Conservation (phyloP, 2,888 invertebrate genomes). For the Mycalesis mineus region DNA sequence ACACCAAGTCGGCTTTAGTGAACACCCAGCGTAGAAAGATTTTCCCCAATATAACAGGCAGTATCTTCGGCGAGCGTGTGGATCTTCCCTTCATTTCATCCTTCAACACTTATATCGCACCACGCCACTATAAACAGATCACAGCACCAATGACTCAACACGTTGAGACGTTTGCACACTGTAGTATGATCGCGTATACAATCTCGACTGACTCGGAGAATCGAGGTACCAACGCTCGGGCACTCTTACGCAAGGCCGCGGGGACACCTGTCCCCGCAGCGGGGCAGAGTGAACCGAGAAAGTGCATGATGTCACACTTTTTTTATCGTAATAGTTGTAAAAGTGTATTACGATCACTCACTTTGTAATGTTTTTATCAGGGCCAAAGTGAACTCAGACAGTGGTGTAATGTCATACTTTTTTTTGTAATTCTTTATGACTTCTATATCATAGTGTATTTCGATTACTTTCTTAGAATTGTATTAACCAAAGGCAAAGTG, state of each 20-base stretch:
- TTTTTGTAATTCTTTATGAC: too few relatives aligned
- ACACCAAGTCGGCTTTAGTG: conserved; percentile 79
- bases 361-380: too few relatives aligned
- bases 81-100: conserved; percentile 67
- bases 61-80: conserved; percentile 45
- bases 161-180: not conserved
- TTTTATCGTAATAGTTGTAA: conserved; percentile 23
- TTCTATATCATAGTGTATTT: too few relatives aligned
- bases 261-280: conserved; percentile 46
- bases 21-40: conserved; percentile 81
- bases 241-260: conserved; percentile 50
- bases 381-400: too few relatives aligned
- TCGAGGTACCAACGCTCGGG: not conserved
- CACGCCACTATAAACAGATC: conserved; percentile 22
- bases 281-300: conserved; percentile 46
- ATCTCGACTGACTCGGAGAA: conserved; percentile 58
- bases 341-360: not conserved
- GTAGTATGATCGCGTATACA: conserved; percentile 38
- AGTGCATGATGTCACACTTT: conserved; percentile 52
- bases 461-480: too few relatives aligned
- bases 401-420: too few relatives aligned
- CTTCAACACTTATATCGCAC: conserved; percentile 23
- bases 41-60: conserved; percentile 73
- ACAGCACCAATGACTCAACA: conserved; percentile 9
- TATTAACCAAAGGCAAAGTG: too few relatives aligned